phyloP scores from a whole-genome alignment of 2,113 vertebrate genomes.

The Engystomops pustulosus region DNA sequence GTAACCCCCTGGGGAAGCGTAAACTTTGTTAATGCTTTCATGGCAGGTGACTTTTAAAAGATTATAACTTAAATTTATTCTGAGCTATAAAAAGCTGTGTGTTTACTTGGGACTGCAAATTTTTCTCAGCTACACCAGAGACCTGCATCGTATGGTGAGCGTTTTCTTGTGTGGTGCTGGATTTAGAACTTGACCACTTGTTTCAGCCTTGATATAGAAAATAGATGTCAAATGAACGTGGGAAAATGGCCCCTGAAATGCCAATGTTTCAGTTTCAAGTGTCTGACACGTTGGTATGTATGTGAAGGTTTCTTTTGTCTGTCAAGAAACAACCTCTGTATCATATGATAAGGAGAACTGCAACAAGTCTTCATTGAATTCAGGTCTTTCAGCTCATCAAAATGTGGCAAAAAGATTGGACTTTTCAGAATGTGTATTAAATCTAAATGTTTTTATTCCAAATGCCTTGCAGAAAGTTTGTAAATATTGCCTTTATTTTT shows the following conservation, averaged over 20 bases:
- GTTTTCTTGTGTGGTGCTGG: background rate
- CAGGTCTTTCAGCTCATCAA: background rate
- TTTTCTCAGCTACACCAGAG: background rate
- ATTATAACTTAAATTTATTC: constrained; percentile 14
- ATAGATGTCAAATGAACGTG: constrained; percentile 37
- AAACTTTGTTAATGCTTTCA: constrained; percentile 7
- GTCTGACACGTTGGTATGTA: constrained; percentile 50
- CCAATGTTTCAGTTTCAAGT: constrained; percentile 32
- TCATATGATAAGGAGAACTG: background rate
- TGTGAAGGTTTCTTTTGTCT: constrained; percentile 21
- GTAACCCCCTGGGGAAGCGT: constrained; percentile 6
- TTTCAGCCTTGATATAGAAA: constrained; percentile 10
- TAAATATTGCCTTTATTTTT: no score
- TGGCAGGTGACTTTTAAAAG: background rate
- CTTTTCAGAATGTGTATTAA: no score
- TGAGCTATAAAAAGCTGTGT: background rate
- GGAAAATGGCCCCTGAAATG: constrained; percentile 16
- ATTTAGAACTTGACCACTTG: constrained; percentile 6
- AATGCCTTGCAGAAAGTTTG: no score
- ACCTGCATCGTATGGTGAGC: background rate
- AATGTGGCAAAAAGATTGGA: no score
- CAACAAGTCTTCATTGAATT: background rate
- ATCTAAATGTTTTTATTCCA: no score
- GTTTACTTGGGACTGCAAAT: background rate
- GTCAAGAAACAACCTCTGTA: constrained; percentile 1